Percentiles rank a stretch among this genome's conserved stretches.
These are phyloP conservation scores for Scaptomyza montana DNA, from an alignment of 1,140 invertebrate genomes.

Conservation along the genomic window DNA sequence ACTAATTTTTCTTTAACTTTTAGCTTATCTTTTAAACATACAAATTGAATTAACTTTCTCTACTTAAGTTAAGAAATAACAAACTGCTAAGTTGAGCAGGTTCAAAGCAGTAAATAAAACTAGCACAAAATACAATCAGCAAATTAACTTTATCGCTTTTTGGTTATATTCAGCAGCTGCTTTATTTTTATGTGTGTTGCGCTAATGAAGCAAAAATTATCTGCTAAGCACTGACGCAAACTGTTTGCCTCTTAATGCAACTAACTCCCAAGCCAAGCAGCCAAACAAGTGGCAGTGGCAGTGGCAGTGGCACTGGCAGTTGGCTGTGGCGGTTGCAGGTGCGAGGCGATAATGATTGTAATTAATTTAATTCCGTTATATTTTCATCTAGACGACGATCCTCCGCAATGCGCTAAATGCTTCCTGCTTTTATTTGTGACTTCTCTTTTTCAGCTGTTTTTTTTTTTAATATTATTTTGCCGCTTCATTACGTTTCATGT, in stretches of 20 bases:
- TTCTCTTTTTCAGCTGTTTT: constrained; percentile 7
- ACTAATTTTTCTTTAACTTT: too few relatives aligned
- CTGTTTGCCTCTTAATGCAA: constrained; percentile 31
- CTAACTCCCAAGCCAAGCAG: background rate
- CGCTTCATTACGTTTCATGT: constrained; percentile 64
- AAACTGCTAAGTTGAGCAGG: background rate
- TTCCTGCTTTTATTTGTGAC: constrained; percentile 56
- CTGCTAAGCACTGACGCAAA: constrained; percentile 39
- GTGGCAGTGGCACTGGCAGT: too few relatives aligned
- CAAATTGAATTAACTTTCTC: constrained; percentile 46
- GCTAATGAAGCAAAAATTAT: constrained; percentile 77
- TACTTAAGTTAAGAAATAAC: constrained; percentile 27
- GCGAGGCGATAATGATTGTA: constrained; percentile 75
- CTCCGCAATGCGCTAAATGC: constrained; percentile 78
- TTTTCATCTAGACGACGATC: constrained; percentile 75
- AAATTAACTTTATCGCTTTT: constrained; percentile 67
- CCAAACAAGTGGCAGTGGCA: background rate
- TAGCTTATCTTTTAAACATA: constrained; percentile 29
- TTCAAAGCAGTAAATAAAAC: constrained; percentile 30
- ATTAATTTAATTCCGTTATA: constrained; percentile 83
- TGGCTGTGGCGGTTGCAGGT: constrained; percentile 38
- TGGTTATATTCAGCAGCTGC: constrained; percentile 26
- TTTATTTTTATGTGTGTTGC: constrained; percentile 26
- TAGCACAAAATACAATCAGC: constrained; percentile 28
- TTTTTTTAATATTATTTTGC: constrained; percentile 34